Evolutionary conservation across 2,113 vertebrate genomes (phyloP).

Genomic region (Toxotes chatareus): DNA sequence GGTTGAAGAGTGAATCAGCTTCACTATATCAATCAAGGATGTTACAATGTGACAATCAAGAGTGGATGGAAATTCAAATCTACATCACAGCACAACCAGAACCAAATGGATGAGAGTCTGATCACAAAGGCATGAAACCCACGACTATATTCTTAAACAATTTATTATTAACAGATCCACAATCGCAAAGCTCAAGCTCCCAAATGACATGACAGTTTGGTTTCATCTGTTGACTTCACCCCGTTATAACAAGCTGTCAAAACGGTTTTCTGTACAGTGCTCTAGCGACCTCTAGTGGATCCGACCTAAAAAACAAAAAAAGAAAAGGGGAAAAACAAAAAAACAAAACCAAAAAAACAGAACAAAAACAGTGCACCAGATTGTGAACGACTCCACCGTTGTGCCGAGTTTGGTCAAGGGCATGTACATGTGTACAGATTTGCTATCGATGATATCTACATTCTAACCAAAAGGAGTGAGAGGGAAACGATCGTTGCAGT

Average conservation of each 20-base stretch:
- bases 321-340: not conserved
- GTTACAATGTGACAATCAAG: conserved; percentile 8
- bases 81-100: not conserved
- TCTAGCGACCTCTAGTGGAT: conserved; percentile 80
- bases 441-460: conserved; percentile 68
- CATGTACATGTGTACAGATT: conserved; percentile 60
- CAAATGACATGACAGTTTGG: conserved; percentile 73
- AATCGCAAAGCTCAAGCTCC: conserved; percentile 75
- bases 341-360: conserved; percentile 2
- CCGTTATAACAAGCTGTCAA: conserved; percentile 67
- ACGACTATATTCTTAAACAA: conserved; percentile 77
- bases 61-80: conserved; percentile 20
- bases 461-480: conserved; percentile 63
- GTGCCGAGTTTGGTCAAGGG: conserved; percentile 59
- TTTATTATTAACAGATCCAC: conserved; percentile 83
- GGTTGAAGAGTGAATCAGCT: conserved; percentile 47
- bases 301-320: conserved; percentile 62
- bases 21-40: conserved; percentile 12
- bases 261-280: conserved; percentile 72
- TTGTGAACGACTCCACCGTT: conserved; percentile 61
- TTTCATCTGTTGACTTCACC: conserved; percentile 67
- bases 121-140: conserved; percentile 58
- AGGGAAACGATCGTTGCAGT: conserved; percentile 53
- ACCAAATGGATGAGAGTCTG: not conserved
- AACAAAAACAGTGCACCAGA: conserved; percentile 71